phyloP scores from a whole-genome alignment of 2,113 vertebrate species.

The Aegypius monachus region DNA sequence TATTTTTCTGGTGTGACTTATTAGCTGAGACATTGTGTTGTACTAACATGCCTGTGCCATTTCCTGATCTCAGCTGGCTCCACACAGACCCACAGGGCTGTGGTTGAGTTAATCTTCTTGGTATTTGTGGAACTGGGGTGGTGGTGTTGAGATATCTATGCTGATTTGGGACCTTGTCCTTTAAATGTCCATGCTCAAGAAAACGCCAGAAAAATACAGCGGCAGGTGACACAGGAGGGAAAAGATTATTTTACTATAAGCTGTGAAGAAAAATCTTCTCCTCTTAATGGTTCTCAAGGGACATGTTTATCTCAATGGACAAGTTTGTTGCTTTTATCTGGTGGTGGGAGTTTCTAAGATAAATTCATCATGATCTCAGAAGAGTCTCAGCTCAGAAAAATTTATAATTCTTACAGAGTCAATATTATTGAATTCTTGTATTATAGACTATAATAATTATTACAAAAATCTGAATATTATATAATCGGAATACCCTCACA shows the following conservation, averaged over 20 bases:
- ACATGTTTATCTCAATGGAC: neutral
- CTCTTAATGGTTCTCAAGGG: neutral
- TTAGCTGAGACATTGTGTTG: neutral
- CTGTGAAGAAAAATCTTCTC: neutral
- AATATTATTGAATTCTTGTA: neutral
- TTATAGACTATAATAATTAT: neutral
- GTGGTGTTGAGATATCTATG: neutral
- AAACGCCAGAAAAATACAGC: neutral
- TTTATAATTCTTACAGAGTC: neutral
- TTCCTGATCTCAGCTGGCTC: neutral
- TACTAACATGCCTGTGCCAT: neutral
- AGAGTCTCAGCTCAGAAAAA: neutral
- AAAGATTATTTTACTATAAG: neutral
- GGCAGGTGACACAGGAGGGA: neutral
- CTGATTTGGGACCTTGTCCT: neutral
- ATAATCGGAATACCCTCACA: neutral
- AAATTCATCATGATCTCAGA: neutral
- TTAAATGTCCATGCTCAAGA: neutral
- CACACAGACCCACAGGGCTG: neutral
- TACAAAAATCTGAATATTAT: neutral
- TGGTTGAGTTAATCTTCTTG: neutral
- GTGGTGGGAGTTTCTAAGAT: neutral
- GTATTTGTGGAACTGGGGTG: neutral
- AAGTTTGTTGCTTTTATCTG: neutral
- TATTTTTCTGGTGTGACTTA: neutral